Percentiles rank a stretch among this genome's conserved stretches.
Evolutionary conservation across 2,888 invertebrate species (phyloP).

Genomic region (Chrysodeixis includens): DNA sequence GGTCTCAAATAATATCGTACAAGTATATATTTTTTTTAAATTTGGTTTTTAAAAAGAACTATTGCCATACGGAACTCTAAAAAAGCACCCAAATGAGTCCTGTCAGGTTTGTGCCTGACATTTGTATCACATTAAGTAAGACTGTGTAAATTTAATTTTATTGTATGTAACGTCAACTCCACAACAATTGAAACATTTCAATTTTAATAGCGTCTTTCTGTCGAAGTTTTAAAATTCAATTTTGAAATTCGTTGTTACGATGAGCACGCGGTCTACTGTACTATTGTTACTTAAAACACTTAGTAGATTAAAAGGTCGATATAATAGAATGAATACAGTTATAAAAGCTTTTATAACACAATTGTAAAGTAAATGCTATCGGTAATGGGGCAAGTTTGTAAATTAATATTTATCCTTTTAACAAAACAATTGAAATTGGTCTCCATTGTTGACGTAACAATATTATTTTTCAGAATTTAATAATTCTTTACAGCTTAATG

Average conservation of each 20-base stretch:
- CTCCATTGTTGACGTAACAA: slow-evolving; percentile 29
- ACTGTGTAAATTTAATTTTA: not conserved
- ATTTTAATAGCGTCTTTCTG: not conserved
- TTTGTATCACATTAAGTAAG: not conserved
- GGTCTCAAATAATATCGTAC: too few relatives aligned
- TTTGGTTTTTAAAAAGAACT: too few relatives aligned
- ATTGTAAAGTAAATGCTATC: slow-evolving; percentile 37
- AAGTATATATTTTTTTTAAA: too few relatives aligned
- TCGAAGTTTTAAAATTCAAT: not conserved
- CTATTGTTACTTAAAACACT: not conserved
- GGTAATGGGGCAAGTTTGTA: slow-evolving; percentile 22
- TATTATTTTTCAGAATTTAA: not conserved
- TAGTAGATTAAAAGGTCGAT: slow-evolving; percentile 19
- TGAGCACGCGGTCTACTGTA: not conserved
- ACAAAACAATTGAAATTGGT: slow-evolving; percentile 32
- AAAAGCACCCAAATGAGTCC: too few relatives aligned
- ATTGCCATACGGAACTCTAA: too few relatives aligned
- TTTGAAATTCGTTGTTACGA: not conserved
- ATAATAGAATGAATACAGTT: slow-evolving; percentile 16
- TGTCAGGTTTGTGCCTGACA: too few relatives aligned
- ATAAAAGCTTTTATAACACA: slow-evolving; percentile 31
- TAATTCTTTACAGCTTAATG: not conserved
- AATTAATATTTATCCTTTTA: slow-evolving; percentile 40
- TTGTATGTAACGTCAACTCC: not conserved
- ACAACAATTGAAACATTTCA: not conserved